Evolutionary conservation across 2,113 vertebrate species (phyloP), one percentile per base, ranked within the genome.

Genomic region (Malurus elegans): DNA sequence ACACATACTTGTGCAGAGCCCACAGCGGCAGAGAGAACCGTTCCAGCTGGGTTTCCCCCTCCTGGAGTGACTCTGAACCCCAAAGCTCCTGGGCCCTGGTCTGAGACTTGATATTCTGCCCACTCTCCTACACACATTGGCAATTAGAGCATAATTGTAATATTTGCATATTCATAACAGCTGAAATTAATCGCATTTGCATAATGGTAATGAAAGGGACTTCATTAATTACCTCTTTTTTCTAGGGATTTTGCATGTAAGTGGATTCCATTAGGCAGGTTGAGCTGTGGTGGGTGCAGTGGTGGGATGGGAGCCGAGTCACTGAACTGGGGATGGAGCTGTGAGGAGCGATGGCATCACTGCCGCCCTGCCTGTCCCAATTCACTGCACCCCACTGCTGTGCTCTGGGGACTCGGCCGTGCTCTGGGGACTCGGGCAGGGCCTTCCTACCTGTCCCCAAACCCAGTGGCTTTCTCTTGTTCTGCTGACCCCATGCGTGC

Each of bases 111-210:
- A 90, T 94, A 96, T 97, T 96, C 95, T 76, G 53, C 96, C 96
- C 3, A 17, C 61, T 97, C 86, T 91, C 90, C 87, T 91, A 93
- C 88, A 84, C 85, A 75, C 89, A 82, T 24, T 91, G 93, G 96
- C 96, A 97, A 97, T 97, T 97, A 97, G 91, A 93, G 90, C 90
- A 95, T 97, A 97, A 97, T 97, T 97, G 95, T 97, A 97, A 97
- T 97, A 98, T 97, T 98, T 98, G 96, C 97, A 98, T 98, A 98
- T 97, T 97, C 96, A 96, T 97, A 98, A 95, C 96, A 93, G 92
- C 93, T 95, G 97, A 97, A 97, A 97, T 97, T 97, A 97, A 97
- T 96, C 87, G 21, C 88, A 98, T 98, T 98, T 98, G 97, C 97
- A 97, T 98, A 98, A 98, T 96, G 97, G 97, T 96, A 97, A 97